Conservation (phyloP, 1,140 invertebrate genomes). For the Panagrolaimus sp. region DNA sequence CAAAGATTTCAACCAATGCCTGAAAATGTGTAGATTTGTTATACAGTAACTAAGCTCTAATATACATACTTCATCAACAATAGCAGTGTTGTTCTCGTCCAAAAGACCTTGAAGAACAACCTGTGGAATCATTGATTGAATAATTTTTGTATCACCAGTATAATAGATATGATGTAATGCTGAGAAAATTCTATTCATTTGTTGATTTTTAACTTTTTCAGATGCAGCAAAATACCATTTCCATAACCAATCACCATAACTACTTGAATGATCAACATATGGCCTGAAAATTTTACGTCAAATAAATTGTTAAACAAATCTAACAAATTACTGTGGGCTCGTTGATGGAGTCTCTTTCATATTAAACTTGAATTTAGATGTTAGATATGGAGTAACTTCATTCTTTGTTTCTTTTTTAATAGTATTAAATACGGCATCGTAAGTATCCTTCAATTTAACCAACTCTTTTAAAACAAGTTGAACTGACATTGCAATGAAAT, state of each 20-base stretch:
- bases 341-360: neutral
- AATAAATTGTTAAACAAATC: neutral
- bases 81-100: neutral
- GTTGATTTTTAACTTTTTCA: neutral
- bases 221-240: neutral
- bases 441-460: neutral
- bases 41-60: neutral
- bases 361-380: neutral
- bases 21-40: neutral
- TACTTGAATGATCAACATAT: neutral
- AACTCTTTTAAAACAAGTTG: neutral
- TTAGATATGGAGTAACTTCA: neutral
- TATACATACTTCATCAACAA: neutral
- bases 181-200: neutral
- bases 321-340: neutral
- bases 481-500: neutral
- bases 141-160: neutral
- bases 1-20: neutral
- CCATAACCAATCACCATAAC: neutral
- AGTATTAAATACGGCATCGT: neutral
- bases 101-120: neutral
- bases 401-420: neutral
- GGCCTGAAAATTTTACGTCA: slow-evolving; percentile 10
- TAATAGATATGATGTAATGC: neutral
- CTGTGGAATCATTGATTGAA: neutral